Evolutionary conservation across 2,113 vertebrate genomes (phyloP).

Genomic region (Gadus macrocephalus): DNA sequence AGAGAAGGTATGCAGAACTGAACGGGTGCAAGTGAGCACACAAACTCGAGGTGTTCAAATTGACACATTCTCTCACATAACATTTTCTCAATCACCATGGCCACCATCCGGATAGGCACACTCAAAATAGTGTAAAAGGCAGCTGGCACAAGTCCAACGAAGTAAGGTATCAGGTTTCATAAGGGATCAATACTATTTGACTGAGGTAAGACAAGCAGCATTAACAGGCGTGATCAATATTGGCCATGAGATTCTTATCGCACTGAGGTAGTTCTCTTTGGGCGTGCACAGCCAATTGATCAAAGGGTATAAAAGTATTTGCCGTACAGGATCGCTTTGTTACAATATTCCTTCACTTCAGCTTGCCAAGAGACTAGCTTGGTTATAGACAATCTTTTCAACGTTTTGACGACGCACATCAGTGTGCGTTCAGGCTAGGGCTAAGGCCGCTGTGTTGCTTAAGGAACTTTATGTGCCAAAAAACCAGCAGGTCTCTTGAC

Average conservation of each 20-base stretch:
- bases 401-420: conserved; percentile 5
- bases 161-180: not conserved
- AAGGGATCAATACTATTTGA: conserved; percentile 24
- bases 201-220: conserved; percentile 57
- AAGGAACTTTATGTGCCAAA: not conserved
- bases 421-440: conserved; percentile 46
- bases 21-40: conserved; percentile 10
- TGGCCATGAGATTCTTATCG: conserved; percentile 52
- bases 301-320: conserved; percentile 12
- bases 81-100: conserved; percentile 43
- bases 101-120: conserved; percentile 48
- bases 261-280: conserved; percentile 73
- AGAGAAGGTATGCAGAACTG: not conserved
- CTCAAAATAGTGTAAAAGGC: conserved; percentile 33
- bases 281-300: conserved; percentile 50
- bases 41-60: not conserved
- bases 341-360: conserved; percentile 38
- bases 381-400: conserved; percentile 42
- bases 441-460: conserved; percentile 53
- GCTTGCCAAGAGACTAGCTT: conserved; percentile 44
- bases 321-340: conserved; percentile 15
- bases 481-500: not conserved
- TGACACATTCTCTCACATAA: conserved; percentile 10
- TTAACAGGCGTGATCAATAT: conserved; percentile 38
- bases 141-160: conserved; percentile 41